Base-by-base conservation (phyloP, 2,113 vertebrate genomes). In the Ochotona curzoniae region DNA sequence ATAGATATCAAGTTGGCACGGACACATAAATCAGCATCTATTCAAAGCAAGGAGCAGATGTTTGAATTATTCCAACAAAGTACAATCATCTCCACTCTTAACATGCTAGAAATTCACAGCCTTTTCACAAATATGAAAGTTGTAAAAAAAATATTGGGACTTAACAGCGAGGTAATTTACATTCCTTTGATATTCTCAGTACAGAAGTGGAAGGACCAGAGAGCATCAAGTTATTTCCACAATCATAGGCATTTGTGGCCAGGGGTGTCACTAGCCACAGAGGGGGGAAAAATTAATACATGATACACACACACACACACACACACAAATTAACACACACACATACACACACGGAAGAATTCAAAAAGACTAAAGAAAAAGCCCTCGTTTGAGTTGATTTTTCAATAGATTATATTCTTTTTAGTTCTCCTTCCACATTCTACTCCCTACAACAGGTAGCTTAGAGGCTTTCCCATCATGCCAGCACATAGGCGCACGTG, bases 21-120 rank as follows among this genome's bases (percentile, higher is more conserved):
- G 89, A 96, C 97, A 96, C 93, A 94, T 94, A 97, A 97, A 97
- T 97, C 96, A 97, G 93, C 88, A 97, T 82, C 94, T 94, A 97
- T 97, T 97, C 96, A 97, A 91, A 96, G 95, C 70, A 93, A 93
- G 83, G 57, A 97, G 67, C 97, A 97, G 97, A 96, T 97, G 97
- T 95, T 95, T 96, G 90, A 94, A 93, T 92, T 91, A 95, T 95
- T 96, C 87, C 82, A 90, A 95, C 91, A 93, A 96, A 96, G 85
- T 95, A 94, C 94, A 97, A 97, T 96, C 96, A 97, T 94, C 96
- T 90, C 85, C 78, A 86, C 83, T 94, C 93, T 95, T 83, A 66
- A 44, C 26, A 54, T 35, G 84, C 60, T 91, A 91, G 91, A 92
- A 91, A 96, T 94, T 47, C 91, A 91, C 76, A 84, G 91, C 60